Evolutionary conservation across 92 coral and sea anemone genomes (phyloP).

Genomic region (Plumapathes pennacea): DNA sequence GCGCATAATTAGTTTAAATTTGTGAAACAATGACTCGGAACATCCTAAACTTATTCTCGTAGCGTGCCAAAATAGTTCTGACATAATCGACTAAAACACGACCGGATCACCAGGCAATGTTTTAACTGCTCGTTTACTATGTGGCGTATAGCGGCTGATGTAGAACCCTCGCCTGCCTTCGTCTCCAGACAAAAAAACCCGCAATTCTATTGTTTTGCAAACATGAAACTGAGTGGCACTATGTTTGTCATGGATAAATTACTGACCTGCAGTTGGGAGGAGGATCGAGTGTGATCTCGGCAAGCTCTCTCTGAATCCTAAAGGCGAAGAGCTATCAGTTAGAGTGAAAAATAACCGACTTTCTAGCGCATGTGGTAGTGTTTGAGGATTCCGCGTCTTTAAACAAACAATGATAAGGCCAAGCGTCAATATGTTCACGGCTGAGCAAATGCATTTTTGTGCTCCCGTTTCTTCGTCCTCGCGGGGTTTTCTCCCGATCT

Average conservation of each 20-base stretch:
- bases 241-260: constrained; percentile 19
- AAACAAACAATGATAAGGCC: constrained; percentile 37
- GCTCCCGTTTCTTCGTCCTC: no score
- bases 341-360: neutral
- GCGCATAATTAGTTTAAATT: constrained; percentile 55
- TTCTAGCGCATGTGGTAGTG: constrained; percentile 1
- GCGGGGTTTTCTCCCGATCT: no score
- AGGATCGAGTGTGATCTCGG: constrained; percentile 95
- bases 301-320: constrained; percentile 94
- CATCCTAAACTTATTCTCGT: constrained; percentile 37
- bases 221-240: constrained; percentile 48
- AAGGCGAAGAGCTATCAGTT: constrained; percentile 15
- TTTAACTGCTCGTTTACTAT: no score
- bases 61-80: constrained; percentile 54
- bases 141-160: no score
- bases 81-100: constrained; percentile 59
- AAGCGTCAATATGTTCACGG: constrained; percentile 25
- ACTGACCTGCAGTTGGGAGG: constrained; percentile 99
- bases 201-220: constrained; percentile 66
- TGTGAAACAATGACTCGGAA: constrained; percentile 38
- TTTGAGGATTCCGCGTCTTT: constrained; percentile 16
- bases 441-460: no score
- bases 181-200: constrained; percentile 47
- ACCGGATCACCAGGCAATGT: no score
- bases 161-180: constrained; percentile 7